A percentile compares a stretch with the other conserved stretches of the same genome.
Conservation (phyloP, 2,797 vertebrate genomes). For the Ctenopoma multispine region DNA sequence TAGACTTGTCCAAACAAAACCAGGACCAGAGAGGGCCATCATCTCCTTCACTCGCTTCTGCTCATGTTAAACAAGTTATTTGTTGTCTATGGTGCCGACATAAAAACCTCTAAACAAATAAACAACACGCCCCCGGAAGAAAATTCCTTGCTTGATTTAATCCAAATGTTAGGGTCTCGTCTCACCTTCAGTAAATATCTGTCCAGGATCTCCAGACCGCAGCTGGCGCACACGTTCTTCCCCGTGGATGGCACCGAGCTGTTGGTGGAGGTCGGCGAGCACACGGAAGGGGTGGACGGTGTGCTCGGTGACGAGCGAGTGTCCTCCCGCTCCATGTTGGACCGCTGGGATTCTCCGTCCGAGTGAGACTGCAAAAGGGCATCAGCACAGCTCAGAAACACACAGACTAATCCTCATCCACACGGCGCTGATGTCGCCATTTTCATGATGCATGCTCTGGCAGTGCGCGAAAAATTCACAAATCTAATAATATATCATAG, state of each 20-base stretch:
- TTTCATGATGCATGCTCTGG: neutral
- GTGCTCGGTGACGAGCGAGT: slow-evolving; percentile 90
- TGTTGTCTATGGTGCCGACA: neutral
- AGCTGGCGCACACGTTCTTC: slow-evolving; percentile 96
- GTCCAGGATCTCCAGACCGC: slow-evolving; percentile 94
- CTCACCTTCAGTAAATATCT: slow-evolving; percentile 94
- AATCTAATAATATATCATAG: neutral
- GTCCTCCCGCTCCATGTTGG: slow-evolving; percentile 91
- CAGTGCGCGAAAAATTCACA: slow-evolving; percentile 2
- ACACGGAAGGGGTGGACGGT: slow-evolving; percentile 93
- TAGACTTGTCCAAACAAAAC: slow-evolving; percentile 24
- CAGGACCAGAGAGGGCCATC: slow-evolving; percentile 20
- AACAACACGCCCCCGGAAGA: neutral
- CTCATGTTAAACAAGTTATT: neutral
- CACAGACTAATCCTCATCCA: slow-evolving; percentile 5
- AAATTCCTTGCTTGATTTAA: neutral
- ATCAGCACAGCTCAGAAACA: slow-evolving; percentile 37
- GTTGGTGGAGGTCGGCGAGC: slow-evolving; percentile 91
- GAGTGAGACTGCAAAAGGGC: slow-evolving; percentile 89
- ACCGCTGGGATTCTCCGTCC: slow-evolving; percentile 91
- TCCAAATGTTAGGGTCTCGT: neutral
- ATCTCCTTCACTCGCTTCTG: neutral
- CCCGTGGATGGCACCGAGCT: slow-evolving; percentile 91
- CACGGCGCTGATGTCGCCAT: slow-evolving; percentile 36
- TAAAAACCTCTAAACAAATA: slow-evolving; percentile 6